phyloP scores from a whole-genome alignment of 2,113 vertebrate genomes.

The Alexandromys fortis region DNA sequence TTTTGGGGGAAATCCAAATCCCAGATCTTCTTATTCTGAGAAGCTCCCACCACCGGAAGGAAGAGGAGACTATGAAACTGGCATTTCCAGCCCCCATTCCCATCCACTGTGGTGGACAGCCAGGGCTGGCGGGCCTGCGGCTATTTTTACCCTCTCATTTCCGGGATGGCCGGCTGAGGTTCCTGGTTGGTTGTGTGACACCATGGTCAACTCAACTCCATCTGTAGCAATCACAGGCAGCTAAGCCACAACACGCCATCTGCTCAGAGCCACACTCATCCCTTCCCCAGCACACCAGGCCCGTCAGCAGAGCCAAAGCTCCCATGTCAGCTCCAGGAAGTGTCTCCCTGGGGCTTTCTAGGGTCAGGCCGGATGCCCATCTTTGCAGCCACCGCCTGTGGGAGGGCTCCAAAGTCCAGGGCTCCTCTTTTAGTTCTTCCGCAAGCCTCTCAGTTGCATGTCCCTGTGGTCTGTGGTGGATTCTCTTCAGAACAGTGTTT shows the following conservation, averaged over 20 bases:
- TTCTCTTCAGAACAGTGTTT: not conserved
- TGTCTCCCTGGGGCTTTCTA: not conserved
- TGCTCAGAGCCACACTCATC: not conserved
- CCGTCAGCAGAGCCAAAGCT: not conserved
- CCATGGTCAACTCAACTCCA: conserved; percentile 60
- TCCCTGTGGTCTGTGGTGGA: conserved; percentile 32
- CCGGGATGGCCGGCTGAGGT: conserved; percentile 55
- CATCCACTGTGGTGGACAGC: conserved; percentile 24
- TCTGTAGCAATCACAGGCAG: conserved; percentile 56
- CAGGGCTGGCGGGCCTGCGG: conserved; percentile 33
- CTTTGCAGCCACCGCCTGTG: not conserved
- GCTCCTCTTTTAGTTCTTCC: not conserved
- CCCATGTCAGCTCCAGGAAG: not conserved
- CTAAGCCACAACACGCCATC: conserved; percentile 47
- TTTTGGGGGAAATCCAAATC: conserved; percentile 70
- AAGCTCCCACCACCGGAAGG: conserved; percentile 77
- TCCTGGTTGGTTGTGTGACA: conserved; percentile 70
- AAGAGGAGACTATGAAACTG: conserved; percentile 66
- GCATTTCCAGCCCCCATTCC: conserved; percentile 70
- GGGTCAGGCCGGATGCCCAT: not conserved
- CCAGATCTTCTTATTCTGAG: conserved; percentile 74
- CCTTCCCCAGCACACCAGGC: not conserved
- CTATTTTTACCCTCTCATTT: conserved; percentile 79
- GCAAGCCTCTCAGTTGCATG: not conserved
- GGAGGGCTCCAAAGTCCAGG: not conserved